Percentiles rank a stretch among this genome's conserved stretches.
phyloP scores from a whole-genome alignment of 2,797 vertebrate species.

The Enteromius anoplus region DNA sequence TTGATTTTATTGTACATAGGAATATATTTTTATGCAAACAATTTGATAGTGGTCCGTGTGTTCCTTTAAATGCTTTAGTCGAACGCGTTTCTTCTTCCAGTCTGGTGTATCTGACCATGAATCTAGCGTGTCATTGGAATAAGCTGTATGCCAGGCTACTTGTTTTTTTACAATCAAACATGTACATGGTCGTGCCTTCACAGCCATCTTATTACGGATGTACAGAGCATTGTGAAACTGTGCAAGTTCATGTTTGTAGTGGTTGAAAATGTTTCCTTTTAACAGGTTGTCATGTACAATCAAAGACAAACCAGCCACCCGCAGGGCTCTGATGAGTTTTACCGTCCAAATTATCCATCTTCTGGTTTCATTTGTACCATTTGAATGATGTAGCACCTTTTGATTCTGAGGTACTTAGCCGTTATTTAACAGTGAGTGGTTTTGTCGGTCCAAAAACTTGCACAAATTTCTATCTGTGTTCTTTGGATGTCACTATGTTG shows the following conservation, averaged over 20 bases:
- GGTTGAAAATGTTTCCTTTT: neutral
- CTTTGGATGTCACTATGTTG: constrained; percentile 22
- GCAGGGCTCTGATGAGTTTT: constrained; percentile 27
- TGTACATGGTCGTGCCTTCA: constrained; percentile 48
- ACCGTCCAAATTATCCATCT: constrained; percentile 39
- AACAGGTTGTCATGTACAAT: constrained; percentile 1
- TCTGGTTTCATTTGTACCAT: constrained; percentile 36
- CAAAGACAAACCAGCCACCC: neutral
- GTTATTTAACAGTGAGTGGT: constrained; percentile 30
- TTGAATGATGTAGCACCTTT: constrained; percentile 52
- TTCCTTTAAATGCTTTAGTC: constrained; percentile 42
- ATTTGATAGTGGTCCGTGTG: constrained; percentile 27
- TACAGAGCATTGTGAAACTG: constrained; percentile 38
- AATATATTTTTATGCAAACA: constrained; percentile 58
- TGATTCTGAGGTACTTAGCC: constrained; percentile 38
- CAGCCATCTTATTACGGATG: constrained; percentile 21
- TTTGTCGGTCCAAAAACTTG: constrained; percentile 39
- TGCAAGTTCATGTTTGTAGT: constrained; percentile 33
- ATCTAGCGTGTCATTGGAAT: constrained; percentile 25
- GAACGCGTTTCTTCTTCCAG: constrained; percentile 49
- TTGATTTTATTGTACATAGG: constrained; percentile 57
- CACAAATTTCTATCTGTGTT: constrained; percentile 44
- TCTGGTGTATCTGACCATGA: constrained; percentile 34
- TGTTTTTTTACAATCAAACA: constrained; percentile 37
- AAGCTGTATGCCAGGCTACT: constrained; percentile 39